Percentiles rank a stretch among this genome's conserved stretches.
Evolutionary conservation across 2,888 invertebrate genomes (phyloP).

Genomic region (Protonemura montana): DNA sequence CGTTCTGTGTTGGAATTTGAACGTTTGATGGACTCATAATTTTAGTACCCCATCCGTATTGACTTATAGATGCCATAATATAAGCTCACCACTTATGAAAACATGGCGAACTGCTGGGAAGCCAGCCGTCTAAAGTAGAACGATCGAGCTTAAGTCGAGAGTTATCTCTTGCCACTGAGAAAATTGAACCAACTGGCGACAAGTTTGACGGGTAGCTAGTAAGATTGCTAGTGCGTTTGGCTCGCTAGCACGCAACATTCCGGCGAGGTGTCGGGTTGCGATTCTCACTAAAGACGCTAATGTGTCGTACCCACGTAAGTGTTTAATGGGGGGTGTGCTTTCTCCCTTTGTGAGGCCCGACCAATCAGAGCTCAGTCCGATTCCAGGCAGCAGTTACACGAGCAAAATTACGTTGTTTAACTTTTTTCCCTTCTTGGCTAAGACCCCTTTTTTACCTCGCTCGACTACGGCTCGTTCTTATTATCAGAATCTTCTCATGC

Average conservation of each 20-base stretch:
- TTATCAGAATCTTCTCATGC: constrained; percentile 12
- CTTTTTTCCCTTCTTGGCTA: neutral
- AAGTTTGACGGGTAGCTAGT: constrained; percentile 2
- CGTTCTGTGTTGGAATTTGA: neutral
- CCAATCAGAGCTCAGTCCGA: neutral
- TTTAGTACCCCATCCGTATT: constrained; percentile 24
- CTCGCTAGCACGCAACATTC: neutral
- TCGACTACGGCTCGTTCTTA: neutral
- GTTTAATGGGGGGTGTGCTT: constrained; percentile 22
- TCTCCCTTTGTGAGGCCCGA: neutral
- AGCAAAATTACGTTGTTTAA: neutral
- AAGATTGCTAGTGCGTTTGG: neutral
- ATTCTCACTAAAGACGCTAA: neutral
- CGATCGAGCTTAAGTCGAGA: neutral
- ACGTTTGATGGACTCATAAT: neutral
- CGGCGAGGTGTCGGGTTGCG: neutral
- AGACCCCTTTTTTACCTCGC: neutral
- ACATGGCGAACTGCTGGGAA: constrained; percentile 20
- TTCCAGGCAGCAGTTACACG: neutral
- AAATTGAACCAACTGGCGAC: constrained; percentile 9
- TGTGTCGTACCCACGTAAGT: constrained; percentile 25
- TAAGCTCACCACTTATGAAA: constrained; percentile 34
- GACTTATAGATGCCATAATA: constrained; percentile 32
- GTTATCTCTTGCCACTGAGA: neutral
- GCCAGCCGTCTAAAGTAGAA: neutral